These are phyloP conservation scores for Lepidotrigona ventralis DNA, from an alignment of 1,140 invertebrate genomes.

Conservation along the genomic window DNA sequence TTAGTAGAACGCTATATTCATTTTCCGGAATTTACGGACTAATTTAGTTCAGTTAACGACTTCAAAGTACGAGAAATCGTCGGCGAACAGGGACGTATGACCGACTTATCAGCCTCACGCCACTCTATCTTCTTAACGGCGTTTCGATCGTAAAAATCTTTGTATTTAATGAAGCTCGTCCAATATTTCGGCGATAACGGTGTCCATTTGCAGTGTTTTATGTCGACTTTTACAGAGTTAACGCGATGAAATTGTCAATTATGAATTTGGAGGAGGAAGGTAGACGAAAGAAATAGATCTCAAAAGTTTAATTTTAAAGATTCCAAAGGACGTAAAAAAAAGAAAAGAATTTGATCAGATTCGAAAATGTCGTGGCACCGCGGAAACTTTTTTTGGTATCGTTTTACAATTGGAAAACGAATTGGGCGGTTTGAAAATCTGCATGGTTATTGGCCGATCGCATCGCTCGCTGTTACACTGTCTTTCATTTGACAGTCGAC, in stretches of 20 bases:
- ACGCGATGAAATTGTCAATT: neutral
- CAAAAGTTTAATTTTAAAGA: too few species aligned
- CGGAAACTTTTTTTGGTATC: neutral
- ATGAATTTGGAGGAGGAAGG: neutral
- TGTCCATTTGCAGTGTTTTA: neutral
- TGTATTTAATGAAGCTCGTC: neutral
- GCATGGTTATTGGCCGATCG: neutral
- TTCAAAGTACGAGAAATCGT: neutral
- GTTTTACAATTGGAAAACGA: neutral
- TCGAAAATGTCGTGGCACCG: neutral
- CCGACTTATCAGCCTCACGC: neutral
- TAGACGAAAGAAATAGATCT: neutral
- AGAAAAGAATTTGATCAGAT: neutral
- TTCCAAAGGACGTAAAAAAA: too few species aligned
- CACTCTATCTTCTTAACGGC: neutral
- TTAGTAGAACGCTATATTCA: neutral
- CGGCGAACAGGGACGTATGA: neutral
- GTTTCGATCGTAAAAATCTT: neutral
- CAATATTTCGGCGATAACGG: neutral
- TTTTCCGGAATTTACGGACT: neutral
- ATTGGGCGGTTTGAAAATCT: neutral
- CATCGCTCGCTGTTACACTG: neutral
- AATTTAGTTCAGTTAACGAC: neutral
- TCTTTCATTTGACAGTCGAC: conserved; percentile 15
- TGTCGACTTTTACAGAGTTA: neutral